A percentile compares a stretch with the other conserved stretches of the same genome.
Evolutionary conservation across 2,888 invertebrate genomes (phyloP).

Genomic region (Metopia argyrocephala): DNA sequence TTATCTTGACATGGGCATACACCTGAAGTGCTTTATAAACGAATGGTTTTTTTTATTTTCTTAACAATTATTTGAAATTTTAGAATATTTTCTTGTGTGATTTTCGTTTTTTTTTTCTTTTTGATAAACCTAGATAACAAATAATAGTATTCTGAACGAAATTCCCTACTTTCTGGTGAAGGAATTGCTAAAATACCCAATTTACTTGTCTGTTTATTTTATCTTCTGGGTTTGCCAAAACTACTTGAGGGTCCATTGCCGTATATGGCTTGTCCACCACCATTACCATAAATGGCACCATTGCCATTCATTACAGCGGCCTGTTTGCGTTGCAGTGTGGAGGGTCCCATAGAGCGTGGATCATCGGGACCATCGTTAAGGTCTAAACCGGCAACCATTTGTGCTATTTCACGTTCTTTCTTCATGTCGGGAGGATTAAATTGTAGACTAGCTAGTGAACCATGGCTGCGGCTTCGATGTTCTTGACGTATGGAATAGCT

Average conservation of each 20-base stretch:
- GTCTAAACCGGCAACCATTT: constrained; percentile 94
- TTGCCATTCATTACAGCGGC: constrained; percentile 71
- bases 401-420: constrained; percentile 94
- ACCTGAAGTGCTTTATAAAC: no score
- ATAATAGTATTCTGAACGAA: constrained; percentile 27
- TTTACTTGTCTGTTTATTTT: constrained; percentile 62
- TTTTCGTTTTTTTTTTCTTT: neutral
- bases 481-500: constrained; percentile 96
- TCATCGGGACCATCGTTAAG: constrained; percentile 84
- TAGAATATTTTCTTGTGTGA: neutral
- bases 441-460: constrained; percentile 93
- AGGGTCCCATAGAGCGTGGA: constrained; percentile 78
- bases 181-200: constrained; percentile 23
- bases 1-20: neutral
- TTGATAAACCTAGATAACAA: constrained; percentile 60
- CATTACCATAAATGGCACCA: constrained; percentile 56
- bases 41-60: no score
- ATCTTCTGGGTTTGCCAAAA: constrained; percentile 78
- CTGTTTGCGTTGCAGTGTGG: constrained; percentile 75
- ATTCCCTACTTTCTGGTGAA: constrained; percentile 33
- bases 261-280: constrained; percentile 67
- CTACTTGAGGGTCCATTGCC: constrained; percentile 73
- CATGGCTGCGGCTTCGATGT: constrained; percentile 94
- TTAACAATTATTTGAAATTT: neutral
- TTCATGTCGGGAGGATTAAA: constrained; percentile 92